A percentile compares a stretch with the other conserved stretches of the same genome.
Evolutionary conservation across 37 sponge, comb jelly and placozoan species (phyloP).

Genomic region (Diacarnus erythraeanus): DNA sequence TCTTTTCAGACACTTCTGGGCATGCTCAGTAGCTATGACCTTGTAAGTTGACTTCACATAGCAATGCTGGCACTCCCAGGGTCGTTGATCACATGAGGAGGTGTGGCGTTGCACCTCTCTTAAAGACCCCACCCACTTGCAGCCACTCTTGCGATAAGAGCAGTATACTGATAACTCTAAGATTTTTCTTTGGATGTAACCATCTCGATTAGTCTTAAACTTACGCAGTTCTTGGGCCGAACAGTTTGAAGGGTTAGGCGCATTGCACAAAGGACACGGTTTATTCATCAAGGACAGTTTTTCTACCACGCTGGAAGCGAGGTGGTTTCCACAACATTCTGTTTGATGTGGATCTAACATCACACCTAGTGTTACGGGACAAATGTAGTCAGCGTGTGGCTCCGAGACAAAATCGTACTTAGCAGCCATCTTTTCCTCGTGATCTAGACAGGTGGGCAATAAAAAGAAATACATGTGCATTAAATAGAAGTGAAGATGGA

Average conservation of each 20-base stretch:
- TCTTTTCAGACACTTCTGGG: constrained; percentile 1
- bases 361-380: constrained; percentile 27
- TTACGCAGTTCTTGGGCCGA: background rate
- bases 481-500: constrained; percentile 8
- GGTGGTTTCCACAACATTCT: constrained; percentile 33
- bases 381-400: constrained; percentile 18
- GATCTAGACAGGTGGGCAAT: background rate
- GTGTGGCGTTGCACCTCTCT: constrained; percentile 7
- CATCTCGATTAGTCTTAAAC: constrained; percentile 14
- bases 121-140: constrained; percentile 46
- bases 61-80: constrained; percentile 29
- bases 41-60: constrained; percentile 8
- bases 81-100: constrained; percentile 19
- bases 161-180: constrained; percentile 24
- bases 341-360: constrained; percentile 42
- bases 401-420: constrained; percentile 22
- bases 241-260: background rate
- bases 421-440: too few species aligned
- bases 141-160: constrained; percentile 24
- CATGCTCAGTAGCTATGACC: constrained; percentile 5
- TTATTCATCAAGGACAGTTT: constrained; percentile 4
- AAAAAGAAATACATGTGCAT: background rate
- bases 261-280: constrained; percentile 40
- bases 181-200: constrained; percentile 14
- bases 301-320: constrained; percentile 2